These are phyloP conservation scores for Sceloporus undulatus DNA, from an alignment of 2,113 vertebrate genomes.

Conservation along the genomic window DNA sequence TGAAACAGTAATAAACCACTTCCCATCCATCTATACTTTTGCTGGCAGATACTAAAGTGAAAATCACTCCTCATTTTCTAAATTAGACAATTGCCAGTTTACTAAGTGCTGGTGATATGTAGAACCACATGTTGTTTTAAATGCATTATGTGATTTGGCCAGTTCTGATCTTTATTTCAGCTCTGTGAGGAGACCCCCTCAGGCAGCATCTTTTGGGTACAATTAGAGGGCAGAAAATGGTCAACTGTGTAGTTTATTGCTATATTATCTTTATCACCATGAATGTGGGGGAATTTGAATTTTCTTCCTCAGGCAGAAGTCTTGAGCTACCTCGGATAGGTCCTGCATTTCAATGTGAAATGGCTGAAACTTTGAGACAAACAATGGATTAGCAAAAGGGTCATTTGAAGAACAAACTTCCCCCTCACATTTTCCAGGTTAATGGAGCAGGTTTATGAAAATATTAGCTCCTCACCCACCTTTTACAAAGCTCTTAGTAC, in stretches of 20 bases:
- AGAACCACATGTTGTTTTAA: slow-evolving; percentile 51
- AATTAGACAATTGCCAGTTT: slow-evolving; percentile 30
- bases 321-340: not conserved
- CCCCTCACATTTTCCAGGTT: slow-evolving; percentile 28
- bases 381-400: slow-evolving; percentile 33
- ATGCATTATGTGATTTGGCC: slow-evolving; percentile 40
- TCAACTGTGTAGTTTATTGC: not conserved
- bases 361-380: slow-evolving; percentile 35
- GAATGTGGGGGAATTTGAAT: not conserved
- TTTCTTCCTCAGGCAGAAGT: slow-evolving; percentile 1
- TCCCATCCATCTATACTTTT: slow-evolving; percentile 6
- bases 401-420: not conserved
- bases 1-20: slow-evolving; percentile 25
- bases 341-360: slow-evolving; percentile 25
- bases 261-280: not conserved
- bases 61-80: slow-evolving; percentile 17
- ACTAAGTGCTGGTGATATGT: slow-evolving; percentile 34
- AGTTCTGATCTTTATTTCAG: slow-evolving; percentile 33
- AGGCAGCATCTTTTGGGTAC: not conserved
- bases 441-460: slow-evolving; percentile 46
- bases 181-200: slow-evolving; percentile 2
- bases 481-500: slow-evolving; percentile 44
- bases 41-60: slow-evolving; percentile 21
- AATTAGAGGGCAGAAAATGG: not conserved
- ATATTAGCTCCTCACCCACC: slow-evolving; percentile 43